Conservation (phyloP, 2,113 vertebrate genomes). For the Oxyura jamaicensis region DNA sequence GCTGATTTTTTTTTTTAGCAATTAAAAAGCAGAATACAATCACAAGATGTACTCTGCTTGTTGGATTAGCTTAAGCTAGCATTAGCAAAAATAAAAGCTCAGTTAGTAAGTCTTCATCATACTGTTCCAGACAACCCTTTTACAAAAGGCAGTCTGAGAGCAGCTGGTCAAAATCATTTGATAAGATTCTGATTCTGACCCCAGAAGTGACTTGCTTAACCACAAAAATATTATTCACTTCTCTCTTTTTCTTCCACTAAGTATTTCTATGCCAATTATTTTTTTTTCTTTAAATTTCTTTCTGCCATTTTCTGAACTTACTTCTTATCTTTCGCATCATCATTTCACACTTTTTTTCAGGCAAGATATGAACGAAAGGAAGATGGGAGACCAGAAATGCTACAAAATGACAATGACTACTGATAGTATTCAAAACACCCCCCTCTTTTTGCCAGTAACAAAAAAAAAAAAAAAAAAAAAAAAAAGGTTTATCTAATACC, state of each 20-base stretch:
- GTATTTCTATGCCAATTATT: background rate
- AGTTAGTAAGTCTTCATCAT: background rate
- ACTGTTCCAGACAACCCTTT: background rate
- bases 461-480: background rate
- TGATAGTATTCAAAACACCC: background rate
- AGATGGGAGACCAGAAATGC: background rate
- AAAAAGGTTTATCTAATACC: background rate
- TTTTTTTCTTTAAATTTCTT: background rate
- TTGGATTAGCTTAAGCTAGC: background rate
- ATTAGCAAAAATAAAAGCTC: background rate
- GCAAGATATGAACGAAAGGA: background rate
- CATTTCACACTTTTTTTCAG: background rate
- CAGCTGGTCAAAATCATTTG: background rate
- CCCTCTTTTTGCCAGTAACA: background rate
- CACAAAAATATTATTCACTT: background rate
- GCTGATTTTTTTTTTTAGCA: background rate
- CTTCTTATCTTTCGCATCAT: background rate
- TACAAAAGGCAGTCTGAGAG: background rate
- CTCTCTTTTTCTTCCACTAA: background rate
- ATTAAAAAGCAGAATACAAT: background rate
- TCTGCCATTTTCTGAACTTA: background rate
- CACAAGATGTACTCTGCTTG: background rate
- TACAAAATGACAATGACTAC: background rate
- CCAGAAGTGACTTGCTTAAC: background rate
- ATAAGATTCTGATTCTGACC: background rate